These are phyloP conservation scores for Gambusia holbrooki DNA, from an alignment of 2,113 vertebrate genomes.

Conservation along the genomic window DNA sequence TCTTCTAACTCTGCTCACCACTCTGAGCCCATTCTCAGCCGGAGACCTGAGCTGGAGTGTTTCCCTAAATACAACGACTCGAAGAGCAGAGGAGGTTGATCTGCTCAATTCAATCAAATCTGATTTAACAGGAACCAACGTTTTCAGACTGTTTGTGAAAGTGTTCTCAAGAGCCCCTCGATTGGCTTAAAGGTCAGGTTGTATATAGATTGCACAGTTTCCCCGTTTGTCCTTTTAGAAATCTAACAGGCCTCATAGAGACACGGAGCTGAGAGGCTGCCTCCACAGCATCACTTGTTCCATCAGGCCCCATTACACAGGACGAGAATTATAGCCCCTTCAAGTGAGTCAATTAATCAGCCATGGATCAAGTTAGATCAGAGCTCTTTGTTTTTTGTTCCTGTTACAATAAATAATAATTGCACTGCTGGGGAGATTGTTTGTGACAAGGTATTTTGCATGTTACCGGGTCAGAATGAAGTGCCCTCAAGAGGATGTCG, in stretches of 20 bases:
- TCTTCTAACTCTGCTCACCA: neutral
- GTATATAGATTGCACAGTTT: slow-evolving; percentile 68
- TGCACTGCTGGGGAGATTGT: slow-evolving; percentile 33
- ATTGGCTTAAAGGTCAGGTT: slow-evolving; percentile 71
- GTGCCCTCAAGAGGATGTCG: slow-evolving; percentile 18
- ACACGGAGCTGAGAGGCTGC: slow-evolving; percentile 40
- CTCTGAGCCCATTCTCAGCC: neutral
- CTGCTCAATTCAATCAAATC: slow-evolving; percentile 24
- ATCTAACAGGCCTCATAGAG: slow-evolving; percentile 58
- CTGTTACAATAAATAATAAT: slow-evolving; percentile 60
- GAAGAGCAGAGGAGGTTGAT: neutral
- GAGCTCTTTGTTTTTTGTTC: slow-evolving; percentile 48
- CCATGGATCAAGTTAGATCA: slow-evolving; percentile 46
- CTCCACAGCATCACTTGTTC: slow-evolving; percentile 36
- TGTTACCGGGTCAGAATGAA: slow-evolving; percentile 18
- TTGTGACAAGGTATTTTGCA: slow-evolving; percentile 42
- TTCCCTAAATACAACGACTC: neutral
- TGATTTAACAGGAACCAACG: slow-evolving; percentile 37
- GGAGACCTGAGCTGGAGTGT: neutral
- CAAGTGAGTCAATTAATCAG: slow-evolving; percentile 67
- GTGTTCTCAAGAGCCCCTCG: slow-evolving; percentile 52
- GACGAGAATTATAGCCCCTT: slow-evolving; percentile 48
- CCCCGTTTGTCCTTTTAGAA: slow-evolving; percentile 63
- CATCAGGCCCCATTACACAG: slow-evolving; percentile 53
- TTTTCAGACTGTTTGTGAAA: slow-evolving; percentile 47